A percentile compares a stretch with the other conserved stretches of the same genome.
Evolutionary conservation across 1,140 invertebrate genomes (phyloP).

Genomic region (Drosophila trapezifrons): DNA sequence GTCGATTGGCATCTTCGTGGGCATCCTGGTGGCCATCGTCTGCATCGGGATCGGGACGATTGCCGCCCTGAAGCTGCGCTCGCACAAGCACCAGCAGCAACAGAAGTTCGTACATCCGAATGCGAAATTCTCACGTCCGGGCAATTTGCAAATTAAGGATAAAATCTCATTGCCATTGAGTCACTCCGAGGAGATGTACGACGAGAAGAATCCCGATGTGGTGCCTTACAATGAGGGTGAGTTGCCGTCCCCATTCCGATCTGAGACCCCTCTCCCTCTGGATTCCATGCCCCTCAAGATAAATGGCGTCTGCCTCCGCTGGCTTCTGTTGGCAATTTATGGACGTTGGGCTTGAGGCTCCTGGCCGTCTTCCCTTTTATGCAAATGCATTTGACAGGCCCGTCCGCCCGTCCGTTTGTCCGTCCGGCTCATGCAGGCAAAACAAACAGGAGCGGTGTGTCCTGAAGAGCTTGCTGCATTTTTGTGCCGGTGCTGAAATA

Average conservation of each 20-base stretch:
- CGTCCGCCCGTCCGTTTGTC: constrained; percentile 4
- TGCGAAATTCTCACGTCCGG: constrained; percentile 85
- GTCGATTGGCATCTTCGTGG: constrained; percentile 88
- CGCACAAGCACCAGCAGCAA: constrained; percentile 85
- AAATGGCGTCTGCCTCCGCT: constrained; percentile 52
- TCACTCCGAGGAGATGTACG: constrained; percentile 89
- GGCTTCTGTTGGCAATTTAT: constrained; percentile 61
- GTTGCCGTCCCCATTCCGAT: constrained; percentile 38
- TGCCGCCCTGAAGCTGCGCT: constrained; percentile 88
- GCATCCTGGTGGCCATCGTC: constrained; percentile 88
- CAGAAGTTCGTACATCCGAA: constrained; percentile 82
- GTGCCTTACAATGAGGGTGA: constrained; percentile 94
- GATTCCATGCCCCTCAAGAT: constrained; percentile 54
- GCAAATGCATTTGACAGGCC: constrained; percentile 66
- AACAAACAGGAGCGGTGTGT: constrained; percentile 29
- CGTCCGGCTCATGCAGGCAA: constrained; percentile 32
- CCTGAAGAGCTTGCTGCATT: constrained; percentile 56
- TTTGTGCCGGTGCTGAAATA: constrained; percentile 74
- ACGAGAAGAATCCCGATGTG: constrained; percentile 93
- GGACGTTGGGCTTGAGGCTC: constrained; percentile 42
- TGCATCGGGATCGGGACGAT: constrained; percentile 89
- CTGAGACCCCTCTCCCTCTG: neutral
- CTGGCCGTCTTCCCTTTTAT: constrained; percentile 36
- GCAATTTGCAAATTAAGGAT: constrained; percentile 88
- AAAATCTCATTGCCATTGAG: constrained; percentile 87